phyloP scores from a whole-genome alignment of 1,140 invertebrate genomes.

The Lucilia sericata region DNA sequence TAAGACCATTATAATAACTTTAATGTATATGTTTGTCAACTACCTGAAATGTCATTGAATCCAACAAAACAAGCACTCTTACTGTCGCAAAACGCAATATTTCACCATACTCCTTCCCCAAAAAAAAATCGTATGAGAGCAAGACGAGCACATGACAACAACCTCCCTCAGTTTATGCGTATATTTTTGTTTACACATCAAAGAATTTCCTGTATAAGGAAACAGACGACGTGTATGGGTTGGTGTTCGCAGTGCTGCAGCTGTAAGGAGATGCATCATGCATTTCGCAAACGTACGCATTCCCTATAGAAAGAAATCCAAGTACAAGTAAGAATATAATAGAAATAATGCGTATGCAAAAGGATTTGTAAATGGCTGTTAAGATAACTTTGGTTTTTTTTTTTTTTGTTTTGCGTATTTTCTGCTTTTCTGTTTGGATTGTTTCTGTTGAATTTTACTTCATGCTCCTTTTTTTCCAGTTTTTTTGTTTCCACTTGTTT shows the following conservation, averaged over 20 bases:
- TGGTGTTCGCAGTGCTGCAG: background rate
- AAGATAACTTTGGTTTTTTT: background rate
- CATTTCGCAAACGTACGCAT: background rate
- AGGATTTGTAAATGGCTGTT: constrained; percentile 7
- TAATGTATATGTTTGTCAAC: too few relatives aligned
- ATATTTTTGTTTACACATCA: background rate
- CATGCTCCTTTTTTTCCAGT: background rate
- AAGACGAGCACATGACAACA: too few relatives aligned
- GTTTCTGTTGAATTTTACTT: background rate
- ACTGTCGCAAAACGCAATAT: too few relatives aligned
- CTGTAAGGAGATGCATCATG: too few relatives aligned
- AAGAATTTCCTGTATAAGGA: background rate
- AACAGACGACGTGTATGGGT: background rate
- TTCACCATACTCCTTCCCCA: too few relatives aligned
- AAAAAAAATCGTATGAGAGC: too few relatives aligned
- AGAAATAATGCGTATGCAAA: background rate
- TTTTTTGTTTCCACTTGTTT: background rate
- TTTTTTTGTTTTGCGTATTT: background rate
- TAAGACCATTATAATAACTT: too few relatives aligned
- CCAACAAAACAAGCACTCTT: too few relatives aligned
- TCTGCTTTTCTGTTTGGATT: background rate
- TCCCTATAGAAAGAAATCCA: background rate
- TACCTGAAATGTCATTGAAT: too few relatives aligned
- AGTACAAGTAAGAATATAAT: background rate
- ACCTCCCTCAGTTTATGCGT: background rate